Base-by-base conservation (phyloP, 23 tunicate species). In the Oikopleura vanhoeffeni region DNA sequence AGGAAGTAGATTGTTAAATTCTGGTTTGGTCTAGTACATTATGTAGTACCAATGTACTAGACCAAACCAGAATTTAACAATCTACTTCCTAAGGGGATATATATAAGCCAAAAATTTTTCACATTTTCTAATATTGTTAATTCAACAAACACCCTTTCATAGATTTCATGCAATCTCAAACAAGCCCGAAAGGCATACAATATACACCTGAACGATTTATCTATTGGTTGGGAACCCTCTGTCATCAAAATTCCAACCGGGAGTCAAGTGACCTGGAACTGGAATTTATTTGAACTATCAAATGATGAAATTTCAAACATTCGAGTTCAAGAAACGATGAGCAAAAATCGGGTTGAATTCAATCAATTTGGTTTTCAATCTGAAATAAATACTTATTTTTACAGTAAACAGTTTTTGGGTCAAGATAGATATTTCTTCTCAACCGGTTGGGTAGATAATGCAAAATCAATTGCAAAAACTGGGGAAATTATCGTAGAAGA, bases 301-400 rank as follows among this genome's bases (percentile, higher is more conserved):
- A 71, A 71, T 30, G 79, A 30, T 2, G 34, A 28, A 33, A 38
- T 18, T 28, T 18, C 79, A 2, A 33, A 71, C 27, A 71, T 71
- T 30, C 79, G 79, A 28, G 79, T 71, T 24, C 79, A 71, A 32
- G 36, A 71, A 30, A 71, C 79, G 35, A 71, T 71, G 79, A 71
- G 34, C 35, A 18, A 30, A 18, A 38, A 30, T 13, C 79, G 79
- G 4, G 79, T 71, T 24, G 79, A 71, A 71, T 71, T 13, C 79
- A 71, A 71, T 71, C 79, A 30, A 18, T 2, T 71, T 2, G 79
- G 79, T 2, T 71, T 71, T 38, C 27, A 13, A 2, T 71, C 79
- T 38, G 38, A 71, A 13, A 13, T 30, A 13, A 30, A 30, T 2
- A 38, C 79, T 4, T 71, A 13, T 32, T 24, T 4, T 32, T 71